These are phyloP conservation scores for Sebastes cheni DNA, from an alignment of 2,797 vertebrate genomes.

Conservation along the genomic window DNA sequence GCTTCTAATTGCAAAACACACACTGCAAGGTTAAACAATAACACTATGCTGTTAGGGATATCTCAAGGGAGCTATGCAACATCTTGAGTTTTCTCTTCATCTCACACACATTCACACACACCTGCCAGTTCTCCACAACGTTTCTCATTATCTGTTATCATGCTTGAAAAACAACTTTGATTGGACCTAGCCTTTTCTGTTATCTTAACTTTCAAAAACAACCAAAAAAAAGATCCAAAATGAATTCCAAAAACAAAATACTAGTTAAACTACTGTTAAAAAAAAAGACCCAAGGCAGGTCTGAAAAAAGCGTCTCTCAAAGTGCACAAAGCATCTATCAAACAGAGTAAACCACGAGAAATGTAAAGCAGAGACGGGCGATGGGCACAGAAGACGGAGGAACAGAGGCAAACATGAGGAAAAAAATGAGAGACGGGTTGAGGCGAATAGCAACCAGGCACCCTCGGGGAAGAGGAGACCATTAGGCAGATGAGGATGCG, in stretches of 20 bases:
- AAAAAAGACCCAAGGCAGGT: neutral
- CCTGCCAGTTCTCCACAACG: neutral
- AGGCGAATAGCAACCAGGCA: conserved; percentile 48
- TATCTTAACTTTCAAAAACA: neutral
- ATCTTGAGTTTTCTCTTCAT: neutral
- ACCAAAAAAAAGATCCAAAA: neutral
- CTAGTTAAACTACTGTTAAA: neutral
- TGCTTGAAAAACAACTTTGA: neutral
- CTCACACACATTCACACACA: neutral
- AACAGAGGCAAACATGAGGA: conserved; percentile 24
- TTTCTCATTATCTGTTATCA: neutral
- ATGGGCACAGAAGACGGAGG: neutral
- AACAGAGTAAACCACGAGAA: neutral
- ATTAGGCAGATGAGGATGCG: conserved; percentile 64
- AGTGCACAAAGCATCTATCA: conserved; percentile 11
- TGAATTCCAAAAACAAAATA: neutral
- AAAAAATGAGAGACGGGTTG: conserved; percentile 21
- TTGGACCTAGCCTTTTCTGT: neutral
- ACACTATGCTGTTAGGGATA: neutral
- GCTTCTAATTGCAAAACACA: neutral
- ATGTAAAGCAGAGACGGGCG: neutral
- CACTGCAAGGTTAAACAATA: neutral
- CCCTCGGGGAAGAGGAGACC: conserved; percentile 50
- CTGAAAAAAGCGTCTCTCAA: neutral
- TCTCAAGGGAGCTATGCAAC: neutral